Conservation (phyloP, 2,888 invertebrate species). For the Phengaris arion region DNA sequence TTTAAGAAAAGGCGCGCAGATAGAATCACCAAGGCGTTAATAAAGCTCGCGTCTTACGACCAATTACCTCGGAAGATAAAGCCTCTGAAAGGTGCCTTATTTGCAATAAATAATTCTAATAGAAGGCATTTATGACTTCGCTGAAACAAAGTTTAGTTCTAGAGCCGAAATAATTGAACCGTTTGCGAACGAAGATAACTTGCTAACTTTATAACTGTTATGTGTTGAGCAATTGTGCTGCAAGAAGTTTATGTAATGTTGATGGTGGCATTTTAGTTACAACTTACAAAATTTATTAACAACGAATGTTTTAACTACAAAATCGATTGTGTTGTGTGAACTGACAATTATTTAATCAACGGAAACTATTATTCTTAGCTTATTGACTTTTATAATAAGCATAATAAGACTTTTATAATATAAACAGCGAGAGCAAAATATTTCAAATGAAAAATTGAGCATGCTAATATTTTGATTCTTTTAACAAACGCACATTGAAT, state of each 20-base stretch:
- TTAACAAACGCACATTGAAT: no score
- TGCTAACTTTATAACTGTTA: neutral
- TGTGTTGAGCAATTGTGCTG: neutral
- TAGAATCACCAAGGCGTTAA: constrained; percentile 49
- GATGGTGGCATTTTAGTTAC: neutral
- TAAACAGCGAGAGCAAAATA: neutral
- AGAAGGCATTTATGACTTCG: constrained; percentile 31
- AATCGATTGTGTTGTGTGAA: no score
- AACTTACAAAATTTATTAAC: no score
- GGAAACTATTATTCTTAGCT: no score
- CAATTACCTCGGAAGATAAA: constrained; percentile 66
- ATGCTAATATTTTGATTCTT: no score
- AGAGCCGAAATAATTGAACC: constrained; percentile 22
- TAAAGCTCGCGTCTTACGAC: constrained; percentile 64
- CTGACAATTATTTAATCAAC: no score
- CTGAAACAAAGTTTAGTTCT: constrained; percentile 28
- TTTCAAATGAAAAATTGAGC: no score
- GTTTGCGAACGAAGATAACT: constrained; percentile 12
- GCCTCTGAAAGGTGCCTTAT: constrained; percentile 54
- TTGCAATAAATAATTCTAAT: constrained; percentile 37
- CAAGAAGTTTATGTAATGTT: neutral
- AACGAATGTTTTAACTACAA: no score
- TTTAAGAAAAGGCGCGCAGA: constrained; percentile 49
- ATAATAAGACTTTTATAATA: neutral
- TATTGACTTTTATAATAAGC: neutral